These are phyloP conservation scores for Adrianichthys oophorus DNA, from an alignment of 2,797 vertebrate species.

Conservation along the genomic window DNA sequence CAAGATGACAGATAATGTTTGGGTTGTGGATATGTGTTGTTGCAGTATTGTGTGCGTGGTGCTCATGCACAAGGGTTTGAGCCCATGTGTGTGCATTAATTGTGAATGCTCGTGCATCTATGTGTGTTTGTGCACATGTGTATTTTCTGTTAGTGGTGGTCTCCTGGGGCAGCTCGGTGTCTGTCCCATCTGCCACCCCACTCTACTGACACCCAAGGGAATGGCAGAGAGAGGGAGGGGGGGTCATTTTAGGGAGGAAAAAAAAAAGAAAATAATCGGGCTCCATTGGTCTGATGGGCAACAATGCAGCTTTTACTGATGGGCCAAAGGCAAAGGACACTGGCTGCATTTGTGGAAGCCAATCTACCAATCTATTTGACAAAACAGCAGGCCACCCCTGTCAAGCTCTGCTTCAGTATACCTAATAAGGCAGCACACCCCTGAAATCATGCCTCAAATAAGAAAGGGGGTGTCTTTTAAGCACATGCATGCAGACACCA, in stretches of 20 bases:
- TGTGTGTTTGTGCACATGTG: slow-evolving; percentile 49
- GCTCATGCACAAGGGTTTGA: slow-evolving; percentile 16
- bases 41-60: neutral
- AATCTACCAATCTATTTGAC: slow-evolving; percentile 73
- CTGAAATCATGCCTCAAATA: slow-evolving; percentile 65
- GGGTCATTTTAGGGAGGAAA: slow-evolving; percentile 67
- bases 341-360: slow-evolving; percentile 64
- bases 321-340: slow-evolving; percentile 64
- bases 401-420: slow-evolving; percentile 53
- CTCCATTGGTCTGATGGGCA: slow-evolving; percentile 76
- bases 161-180: slow-evolving; percentile 81
- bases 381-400: slow-evolving; percentile 65
- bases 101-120: slow-evolving; percentile 9
- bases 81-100: slow-evolving; percentile 6
- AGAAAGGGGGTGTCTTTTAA: slow-evolving; percentile 61
- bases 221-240: slow-evolving; percentile 63
- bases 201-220: slow-evolving; percentile 82
- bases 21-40: slow-evolving; percentile 50
- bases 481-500: slow-evolving; percentile 50
- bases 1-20: slow-evolving; percentile 74
- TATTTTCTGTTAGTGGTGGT: slow-evolving; percentile 52
- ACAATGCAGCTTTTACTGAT: slow-evolving; percentile 70
- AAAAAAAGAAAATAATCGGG: slow-evolving; percentile 60
- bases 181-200: slow-evolving; percentile 84
- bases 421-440: slow-evolving; percentile 73